Evolutionary conservation across 1,140 invertebrate genomes (phyloP), one percentile per base, ranked within the genome.

Genomic region (Drosophila mayri): DNA sequence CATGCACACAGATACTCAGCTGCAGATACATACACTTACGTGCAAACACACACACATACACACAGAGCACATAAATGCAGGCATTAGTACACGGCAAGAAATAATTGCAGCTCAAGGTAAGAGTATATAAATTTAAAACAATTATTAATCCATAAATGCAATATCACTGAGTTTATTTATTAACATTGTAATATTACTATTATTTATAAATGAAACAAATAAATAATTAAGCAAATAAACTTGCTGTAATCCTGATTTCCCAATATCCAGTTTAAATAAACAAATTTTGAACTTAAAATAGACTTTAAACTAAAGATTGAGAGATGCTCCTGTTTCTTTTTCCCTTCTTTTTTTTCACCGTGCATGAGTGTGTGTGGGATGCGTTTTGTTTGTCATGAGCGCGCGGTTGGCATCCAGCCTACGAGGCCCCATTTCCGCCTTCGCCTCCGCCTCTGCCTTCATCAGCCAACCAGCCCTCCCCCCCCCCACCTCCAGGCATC

Each of bases 341-440:
- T 22, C n/a, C 38, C n/a, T 1, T 4, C 7, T 4, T 12, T 18
- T 65, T 14, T 32, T 6, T n/a, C 38, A 18, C 41, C 35, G 62
- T 70, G 68, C 28, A 47, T 16, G 43, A n/a, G 30, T 35, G 66
- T 72, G 66, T 60, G 70, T 72, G 63, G 63, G 70, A 72, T 73
- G 70, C 70, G 70, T 73, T 73, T 73, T 73, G 70, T 73, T 73
- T 73, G 70, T 73, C 70, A 73, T 72, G 68, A 72, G 44, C 70
- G 70, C 70, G 70, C 70, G 70, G 68, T 72, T 73, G 70, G 70
- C 66, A 73, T 73, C 67, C 68, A 59, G 67, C 70, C 70, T 72
- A 72, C 70, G 30, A 49, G 50, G 37, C 54, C 67, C 44, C 66
- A 67, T 49, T 67, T 67, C 67, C 63, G 63, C 62, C 49, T 66